These are phyloP conservation scores for Phenganax stokvisi DNA, from an alignment of 92 coral and sea anemone species.

Conservation along the genomic window DNA sequence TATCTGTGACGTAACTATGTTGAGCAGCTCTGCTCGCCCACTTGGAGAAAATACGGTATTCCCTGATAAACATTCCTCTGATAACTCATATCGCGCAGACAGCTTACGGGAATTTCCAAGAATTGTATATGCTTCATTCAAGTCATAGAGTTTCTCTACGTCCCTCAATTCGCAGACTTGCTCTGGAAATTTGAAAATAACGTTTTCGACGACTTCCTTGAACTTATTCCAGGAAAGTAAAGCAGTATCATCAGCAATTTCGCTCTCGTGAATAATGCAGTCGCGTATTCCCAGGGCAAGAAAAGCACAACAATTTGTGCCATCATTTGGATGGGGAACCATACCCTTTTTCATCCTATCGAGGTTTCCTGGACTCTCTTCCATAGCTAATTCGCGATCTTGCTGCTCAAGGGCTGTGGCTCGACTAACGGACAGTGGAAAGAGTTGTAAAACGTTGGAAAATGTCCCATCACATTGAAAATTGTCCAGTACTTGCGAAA, in stretches of 20 bases:
- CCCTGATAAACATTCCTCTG: slow-evolving; percentile 35
- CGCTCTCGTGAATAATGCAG: slow-evolving; percentile 28
- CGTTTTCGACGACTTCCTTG: slow-evolving; percentile 36
- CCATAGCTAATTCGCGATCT: neutral
- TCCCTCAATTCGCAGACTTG: slow-evolving; percentile 13
- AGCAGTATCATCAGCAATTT: neutral
- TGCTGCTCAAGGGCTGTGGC: slow-evolving; percentile 16
- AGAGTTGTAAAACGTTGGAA: neutral
- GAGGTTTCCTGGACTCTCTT: neutral
- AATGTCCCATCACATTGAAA: neutral
- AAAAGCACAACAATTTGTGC: slow-evolving; percentile 43
- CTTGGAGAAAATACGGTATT: slow-evolving; percentile 22
- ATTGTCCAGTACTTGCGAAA: neutral
- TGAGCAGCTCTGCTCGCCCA: slow-evolving; percentile 26
- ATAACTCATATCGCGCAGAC: slow-evolving; percentile 34
- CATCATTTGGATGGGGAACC: slow-evolving; percentile 31
- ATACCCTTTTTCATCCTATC: slow-evolving; percentile 14
- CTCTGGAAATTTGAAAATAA: slow-evolving; percentile 21
- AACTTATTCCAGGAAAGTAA: slow-evolving; percentile 24
- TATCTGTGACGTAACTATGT: slow-evolving; percentile 9
- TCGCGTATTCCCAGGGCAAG: slow-evolving; percentile 42
- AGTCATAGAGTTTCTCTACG: slow-evolving; percentile 29
- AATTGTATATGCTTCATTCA: slow-evolving; percentile 29
- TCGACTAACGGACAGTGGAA: slow-evolving; percentile 14
- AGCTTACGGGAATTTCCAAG: slow-evolving; percentile 20